Evolutionary conservation across 2,797 vertebrate genomes (phyloP).

Genomic region (Hypotaenidia philippensis): DNA sequence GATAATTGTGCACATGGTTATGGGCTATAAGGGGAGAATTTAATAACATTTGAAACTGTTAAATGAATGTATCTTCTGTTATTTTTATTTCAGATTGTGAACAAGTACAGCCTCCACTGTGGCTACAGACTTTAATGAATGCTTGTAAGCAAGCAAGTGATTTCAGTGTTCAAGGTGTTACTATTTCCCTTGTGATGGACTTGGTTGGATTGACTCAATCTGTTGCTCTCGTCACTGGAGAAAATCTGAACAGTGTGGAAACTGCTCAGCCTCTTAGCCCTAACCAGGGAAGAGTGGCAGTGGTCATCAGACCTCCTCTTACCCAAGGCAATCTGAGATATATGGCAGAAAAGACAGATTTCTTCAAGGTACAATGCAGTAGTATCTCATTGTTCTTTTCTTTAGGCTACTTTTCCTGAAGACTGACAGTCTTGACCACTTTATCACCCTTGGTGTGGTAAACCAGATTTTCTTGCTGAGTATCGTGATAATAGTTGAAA

Average conservation of each 20-base stretch:
- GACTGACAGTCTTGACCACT: background rate
- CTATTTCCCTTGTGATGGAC: slow-evolving; percentile 96
- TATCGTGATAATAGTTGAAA: background rate
- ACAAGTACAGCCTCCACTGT: slow-evolving; percentile 87
- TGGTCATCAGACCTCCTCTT: slow-evolving; percentile 96
- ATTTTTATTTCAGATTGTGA: slow-evolving; percentile 85
- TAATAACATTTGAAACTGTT: background rate
- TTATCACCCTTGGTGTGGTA: background rate
- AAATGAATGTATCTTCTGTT: background rate
- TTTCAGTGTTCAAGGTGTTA: slow-evolving; percentile 91
- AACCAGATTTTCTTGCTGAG: background rate
- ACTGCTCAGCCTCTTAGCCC: slow-evolving; percentile 91
- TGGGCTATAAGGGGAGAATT: background rate
- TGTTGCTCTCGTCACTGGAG: slow-evolving; percentile 92
- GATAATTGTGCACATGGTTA: background rate
- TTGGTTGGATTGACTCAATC: slow-evolving; percentile 95
- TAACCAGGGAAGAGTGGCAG: slow-evolving; percentile 95
- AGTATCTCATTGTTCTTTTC: background rate
- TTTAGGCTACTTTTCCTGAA: background rate
- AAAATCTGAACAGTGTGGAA: slow-evolving; percentile 86
- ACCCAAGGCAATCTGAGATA: slow-evolving; percentile 94
- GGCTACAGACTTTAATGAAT: slow-evolving; percentile 96
- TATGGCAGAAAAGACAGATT: slow-evolving; percentile 94
- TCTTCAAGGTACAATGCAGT: slow-evolving; percentile 90
- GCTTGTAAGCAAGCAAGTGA: slow-evolving; percentile 89